Base-by-base conservation (phyloP, 2,113 vertebrate species). In the Callaeas wilsoni region DNA sequence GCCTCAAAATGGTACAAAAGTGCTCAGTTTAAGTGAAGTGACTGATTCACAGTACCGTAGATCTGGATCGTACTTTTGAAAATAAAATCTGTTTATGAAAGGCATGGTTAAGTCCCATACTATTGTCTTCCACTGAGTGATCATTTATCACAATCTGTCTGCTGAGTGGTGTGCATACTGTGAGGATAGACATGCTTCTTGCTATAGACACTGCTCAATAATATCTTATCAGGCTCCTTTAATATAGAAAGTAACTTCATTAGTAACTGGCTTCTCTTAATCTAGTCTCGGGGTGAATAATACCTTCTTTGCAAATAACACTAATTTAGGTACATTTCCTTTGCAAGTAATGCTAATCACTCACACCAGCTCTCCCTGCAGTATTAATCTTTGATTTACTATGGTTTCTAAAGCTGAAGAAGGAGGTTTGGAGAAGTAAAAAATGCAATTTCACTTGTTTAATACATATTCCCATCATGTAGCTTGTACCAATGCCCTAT, bases 231-330 rank as follows among this genome's bases (percentile, higher is more conserved):
- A 73, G 76, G 53, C n/a, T 77, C 17, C 65, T 95, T 93, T 89
- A 84, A 85, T 70, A 42, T 5, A 42, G 35, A 60, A 89, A 89
- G 30, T 35, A 64, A 16, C 42, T 33, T 50, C 46, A 18, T 86
- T 84, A 89, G 22, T 90, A 92, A 80, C 91, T 89, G 85, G 65
- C 41, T 89, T 93, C 16, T 89, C 90, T 84, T 95, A 71, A 79
- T 93, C 89, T 92, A 35, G 69, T 92, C 88, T 97, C 84, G 89
- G 78, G 46, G 80, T 97, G 93, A 97, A 93, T 84, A 93, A 96
- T 80, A 80, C 17, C 75, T 96, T 76, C 91, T 97, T 94, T 94
- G 85, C 47, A 85, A 89, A 95, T 65, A 84, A 55, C 64, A 50
- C 63, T 84, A 76, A 94, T 74, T 95, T 78, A 84, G 62, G 42